Base-by-base conservation (phyloP, 2,888 invertebrate species). In the Gymnoscelis rufifasciata region DNA sequence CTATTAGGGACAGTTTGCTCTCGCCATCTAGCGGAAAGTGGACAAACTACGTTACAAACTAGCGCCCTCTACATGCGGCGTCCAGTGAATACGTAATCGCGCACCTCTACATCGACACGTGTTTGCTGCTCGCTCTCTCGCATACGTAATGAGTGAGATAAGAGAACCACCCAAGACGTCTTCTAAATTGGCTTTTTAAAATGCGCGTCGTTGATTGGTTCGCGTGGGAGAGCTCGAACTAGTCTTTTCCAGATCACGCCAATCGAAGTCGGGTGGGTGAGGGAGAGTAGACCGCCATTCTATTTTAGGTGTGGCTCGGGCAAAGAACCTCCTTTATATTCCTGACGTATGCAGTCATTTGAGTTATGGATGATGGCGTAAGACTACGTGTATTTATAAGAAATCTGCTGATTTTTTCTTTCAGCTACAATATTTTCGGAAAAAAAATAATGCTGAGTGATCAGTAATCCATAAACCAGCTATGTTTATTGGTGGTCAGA, bases 271-370 rank as follows among this genome's bases (percentile, higher is more conserved):
- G 38, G 54, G 69, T 70, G 68, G 73, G 70, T 68, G 69, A 69
- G 64, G 56, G 67, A 50, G 64, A 71, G 62, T 59, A 62, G 72
- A 68, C 87, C 77, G 87, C 87, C 87, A 88, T 88, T 68, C 76
- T 81, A 72, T 66, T 86, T 81, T 70, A 86, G 87, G 87, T 78
- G 87, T 81, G 62, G 86, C 71, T 66, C 67, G 58, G 52, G 46
- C 55, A 63, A 68, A 79, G 80, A 71, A 74, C 83, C 87, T 86
- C 87, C 87, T 88, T 87, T 78, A 79, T 83, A 86, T 87, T 84
- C 86, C 76, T 78, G 74, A 81, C 81, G 81, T 84, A 79, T 75
- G 79, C 83, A 78, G 69, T 74, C 86, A 87, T 86, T 87, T 86
- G 77, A 79, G 82, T 83, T 84, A 87, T 87, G 73, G 76, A 62